Evolutionary conservation across 2,888 invertebrate genomes (phyloP), one percentile per base, ranked within the genome.

Genomic region (Byasa hedistus): DNA sequence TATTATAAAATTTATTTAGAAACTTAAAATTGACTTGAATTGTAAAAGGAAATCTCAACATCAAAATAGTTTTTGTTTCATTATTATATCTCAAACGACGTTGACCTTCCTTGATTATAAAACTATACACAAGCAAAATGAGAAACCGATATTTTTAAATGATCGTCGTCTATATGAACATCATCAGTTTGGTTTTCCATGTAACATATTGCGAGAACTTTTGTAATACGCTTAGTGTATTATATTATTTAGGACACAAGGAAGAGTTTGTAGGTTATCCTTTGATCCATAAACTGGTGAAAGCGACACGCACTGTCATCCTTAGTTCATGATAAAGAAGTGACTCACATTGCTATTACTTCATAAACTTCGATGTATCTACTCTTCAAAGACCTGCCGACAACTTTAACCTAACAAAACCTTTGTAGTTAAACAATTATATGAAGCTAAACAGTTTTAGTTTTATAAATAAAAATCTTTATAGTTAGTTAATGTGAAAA

Each of bases 251-350:
- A 71, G 82, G 77, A 48, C 82, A 70, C 76, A 78, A 80, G 78
- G 62, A 83, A 81, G 82, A 83, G 82, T 82, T 86, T 70, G 75
- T 81, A 70, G 69, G 76, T 77, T 80, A 84, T 87, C 85, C 84
- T 84, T 81, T 67, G 67, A 62, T 74, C 80, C 79, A 78, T 80
- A 84, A 71, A 69, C 68, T 71, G 74, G 89, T 84, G 89, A 90
- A 89, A 89, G 89, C 80, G 77, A 76, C 72, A 69, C 71, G 72
- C 71, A 75, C 81, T 82, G 82, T 84, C 85, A 84, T 82, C 80
- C 77, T 69, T 48, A 59, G 58, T 56, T 81, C 80, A 83, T 81
- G 83, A 83, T 74, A 78, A 84, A 86, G 86, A 87, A 86, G 80
- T 83, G 75, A 72, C 77, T 79, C 73, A 80, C 72, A 76, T 76